Base-by-base conservation (phyloP, 2,113 vertebrate species). In the Corythornis cristatus region DNA sequence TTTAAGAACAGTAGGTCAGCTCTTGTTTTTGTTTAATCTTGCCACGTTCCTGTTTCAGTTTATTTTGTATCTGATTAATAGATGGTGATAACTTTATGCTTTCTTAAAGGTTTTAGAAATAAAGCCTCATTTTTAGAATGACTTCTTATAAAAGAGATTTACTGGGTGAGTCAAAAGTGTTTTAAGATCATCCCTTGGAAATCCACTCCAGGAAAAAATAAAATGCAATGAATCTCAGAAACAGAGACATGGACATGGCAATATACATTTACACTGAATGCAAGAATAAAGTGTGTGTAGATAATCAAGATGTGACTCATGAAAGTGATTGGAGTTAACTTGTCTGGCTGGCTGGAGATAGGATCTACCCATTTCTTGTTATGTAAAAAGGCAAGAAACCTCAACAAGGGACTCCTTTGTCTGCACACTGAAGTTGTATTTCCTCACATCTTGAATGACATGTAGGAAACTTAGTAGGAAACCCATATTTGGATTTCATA, bases 1-100 rank as follows among this genome's bases (percentile, higher is more conserved):
- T 86, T 76, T 54, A 76, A 75, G 29, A 93, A 83, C 17, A 43
- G 37, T 66, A 62, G 29, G 42, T 72, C 42, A 89, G 25, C 83
- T 92, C 87, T 91, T 89, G 40, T 11, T 89, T 89, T 89, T 75
- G 16, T 18, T 89, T 77, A 48, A 84, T 77, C 60, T 84, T 84
- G 81, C 33, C 33, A 46, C 60, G 56, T 81, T 90, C 50, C 50
- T 81, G 15, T 73, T 95, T 50, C 54, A 60, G 60, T 84, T 76
- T 89, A 54, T 89, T 89, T 76, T 87, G 65, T 71, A 73, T 35
- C 45, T 89, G 64, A 81, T 86, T 64, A 89, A 68, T 73, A 77
- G 50, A 60, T 73, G 50, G 23, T 48, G 54, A 77, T 93, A 92
- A 64, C 81, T 66, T 89, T 14, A 51, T 72, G 37, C 33, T 74